phyloP scores from a whole-genome alignment of 2,113 vertebrate species.

The Ceyx cyanopectus region DNA sequence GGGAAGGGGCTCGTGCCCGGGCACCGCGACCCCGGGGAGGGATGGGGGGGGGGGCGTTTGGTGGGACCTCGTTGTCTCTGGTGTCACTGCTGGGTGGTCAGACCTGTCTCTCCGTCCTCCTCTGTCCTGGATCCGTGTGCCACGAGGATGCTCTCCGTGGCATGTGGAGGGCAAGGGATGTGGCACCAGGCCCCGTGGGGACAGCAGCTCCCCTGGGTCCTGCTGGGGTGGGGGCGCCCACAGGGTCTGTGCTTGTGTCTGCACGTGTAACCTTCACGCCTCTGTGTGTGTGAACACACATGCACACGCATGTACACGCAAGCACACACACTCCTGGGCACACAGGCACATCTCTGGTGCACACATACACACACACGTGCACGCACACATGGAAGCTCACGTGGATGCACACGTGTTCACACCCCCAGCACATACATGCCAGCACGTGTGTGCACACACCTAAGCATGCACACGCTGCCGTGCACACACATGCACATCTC shows the following conservation, averaged over 20 bases:
- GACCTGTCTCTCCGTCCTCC: fast-evolving
- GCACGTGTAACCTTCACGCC: fast-evolving
- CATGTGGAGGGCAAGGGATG: fast-evolving
- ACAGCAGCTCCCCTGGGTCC: background rate
- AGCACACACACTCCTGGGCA: background rate
- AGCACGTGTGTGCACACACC: background rate
- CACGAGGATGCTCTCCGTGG: fast-evolving
- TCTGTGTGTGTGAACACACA: too few species aligned
- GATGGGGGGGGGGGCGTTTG: background rate
- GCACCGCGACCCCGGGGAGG: background rate
- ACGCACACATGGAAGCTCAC: too few species aligned
- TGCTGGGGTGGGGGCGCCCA: fast-evolving
- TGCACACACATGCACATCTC: background rate
- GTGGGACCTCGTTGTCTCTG: fast-evolving
- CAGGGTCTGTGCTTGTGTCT: background rate
- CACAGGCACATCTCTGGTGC: background rate
- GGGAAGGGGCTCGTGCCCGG: background rate
- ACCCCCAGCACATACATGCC: too few species aligned
- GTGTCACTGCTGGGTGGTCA: fast-evolving
- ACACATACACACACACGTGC: too few species aligned
- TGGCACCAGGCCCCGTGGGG: fast-evolving
- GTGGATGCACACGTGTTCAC: background rate
- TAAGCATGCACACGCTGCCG: too few species aligned
- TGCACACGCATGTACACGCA: background rate
- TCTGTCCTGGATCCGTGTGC: fast-evolving